Evolutionary conservation across 1,140 invertebrate genomes (phyloP), one percentile per base, ranked within the genome.

Genomic region (Ridgeia piscesae): DNA sequence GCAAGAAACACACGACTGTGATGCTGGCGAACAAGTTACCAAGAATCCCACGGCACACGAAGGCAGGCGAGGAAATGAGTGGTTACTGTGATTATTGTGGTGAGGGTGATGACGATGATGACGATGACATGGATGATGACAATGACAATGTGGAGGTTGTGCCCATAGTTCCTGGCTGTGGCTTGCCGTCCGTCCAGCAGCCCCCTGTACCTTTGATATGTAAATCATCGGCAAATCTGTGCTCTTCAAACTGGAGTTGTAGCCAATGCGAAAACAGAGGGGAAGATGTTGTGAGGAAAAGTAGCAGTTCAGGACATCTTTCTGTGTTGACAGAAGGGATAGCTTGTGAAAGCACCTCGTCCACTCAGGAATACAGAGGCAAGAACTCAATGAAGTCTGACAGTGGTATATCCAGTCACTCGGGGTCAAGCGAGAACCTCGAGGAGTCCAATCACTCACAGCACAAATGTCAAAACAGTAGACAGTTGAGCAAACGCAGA

Each of bases 341-440:
- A 88, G 91, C 42, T 31, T 35, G 89, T 88, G 91, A 91, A 88
- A 92, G 92, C n/a, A 89, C 91, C 77, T 93, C 92, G n/a, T 93
- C 93, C 35, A 92, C 92, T 34, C 77, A 92, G 17, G 89, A 92
- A 91, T 93, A 91, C 89, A n/a, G 91, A 77, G 89, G 92, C 6
- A 94, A 94, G 92, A 94, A 93, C 90, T 94, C 93, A 58, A 91
- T 93, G 34, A 93, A 93, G 42, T 94, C 94, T 14, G 94, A 95
- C 91, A 95, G 94, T 94, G 94, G 93, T 89, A 93, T 94, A 89
- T 95, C 94, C 27, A 94, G 94, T 92, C 94, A 94, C 91, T 94
- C 94, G 58, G 93, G 93, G 6, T 93, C 93, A 42, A 94, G 93
- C 92, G 94, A 95, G 35, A 94, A 94, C 58, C 94, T 94, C 17